Evolutionary conservation across 2,888 invertebrate species (phyloP).

Genomic region (Hipparchia sbordonii): DNA sequence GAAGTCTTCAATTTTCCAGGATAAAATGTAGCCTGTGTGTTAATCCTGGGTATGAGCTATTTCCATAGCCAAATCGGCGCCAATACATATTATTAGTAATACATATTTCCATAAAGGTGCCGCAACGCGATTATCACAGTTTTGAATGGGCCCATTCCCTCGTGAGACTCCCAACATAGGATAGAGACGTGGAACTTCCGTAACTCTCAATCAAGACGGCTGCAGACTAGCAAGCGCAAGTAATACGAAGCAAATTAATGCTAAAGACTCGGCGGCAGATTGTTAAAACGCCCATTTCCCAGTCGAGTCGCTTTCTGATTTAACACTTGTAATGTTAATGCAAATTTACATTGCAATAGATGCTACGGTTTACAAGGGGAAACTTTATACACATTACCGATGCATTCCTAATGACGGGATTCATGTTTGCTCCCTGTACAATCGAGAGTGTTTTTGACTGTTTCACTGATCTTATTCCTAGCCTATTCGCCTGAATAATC

Average conservation of each 20-base stretch:
- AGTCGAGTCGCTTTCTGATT: conserved; percentile 47
- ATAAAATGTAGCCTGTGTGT: too few relatives aligned
- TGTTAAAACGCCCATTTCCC: conserved; percentile 53
- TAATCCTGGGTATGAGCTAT: too few relatives aligned
- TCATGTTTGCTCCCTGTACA: neutral
- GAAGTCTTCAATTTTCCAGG: too few relatives aligned
- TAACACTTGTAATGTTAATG: conserved; percentile 46
- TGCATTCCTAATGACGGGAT: conserved; percentile 10
- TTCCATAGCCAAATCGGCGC: too few relatives aligned
- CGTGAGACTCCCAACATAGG: neutral
- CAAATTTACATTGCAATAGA: conserved; percentile 27
- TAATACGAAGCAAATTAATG: conserved; percentile 56
- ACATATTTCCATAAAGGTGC: too few relatives aligned
- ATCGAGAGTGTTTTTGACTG: neutral
- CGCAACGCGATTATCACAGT: neutral
- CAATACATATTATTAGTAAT: too few relatives aligned
- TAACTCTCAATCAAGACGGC: conserved; percentile 52
- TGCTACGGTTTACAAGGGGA: conserved; percentile 15
- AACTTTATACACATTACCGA: conserved; percentile 9
- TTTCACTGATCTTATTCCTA: neutral
- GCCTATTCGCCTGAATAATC: too few relatives aligned
- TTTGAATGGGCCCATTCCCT: neutral
- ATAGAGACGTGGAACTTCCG: conserved; percentile 22
- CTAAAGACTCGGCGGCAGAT: conserved; percentile 54
- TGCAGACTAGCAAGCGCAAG: conserved; percentile 35